Evolutionary conservation across 2,888 invertebrate species (phyloP), one percentile per base, ranked within the genome.

Genomic region (Drosophila tanythrix): DNA sequence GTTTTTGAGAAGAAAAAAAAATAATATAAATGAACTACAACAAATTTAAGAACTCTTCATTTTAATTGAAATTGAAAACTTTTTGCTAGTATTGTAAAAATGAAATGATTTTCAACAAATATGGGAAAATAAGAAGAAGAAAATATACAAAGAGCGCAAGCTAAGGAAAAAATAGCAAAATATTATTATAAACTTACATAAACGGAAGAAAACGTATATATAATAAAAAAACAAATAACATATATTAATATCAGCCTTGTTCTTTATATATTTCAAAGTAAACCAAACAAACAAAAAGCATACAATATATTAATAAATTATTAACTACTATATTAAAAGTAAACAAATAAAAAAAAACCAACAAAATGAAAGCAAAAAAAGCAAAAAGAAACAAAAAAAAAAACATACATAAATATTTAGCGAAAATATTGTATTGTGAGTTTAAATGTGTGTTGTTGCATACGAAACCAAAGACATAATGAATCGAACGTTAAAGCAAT

Each of bases 371-470:
- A 84, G 73, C 76, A 79, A 76, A 79, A 40, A 46, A 46, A 15
- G 3, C 21, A 66, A 65, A 58, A 82, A 61, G 67, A 77, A 74
- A 83, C 73, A 74, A 79, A 75, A 82, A 78, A 78, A 70, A 79
- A 88, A 76, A 74, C 76, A 79, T 82, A 89, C 83, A 84, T 74
- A 89, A 92, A 91, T 90, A 92, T 91, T 91, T 92, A 92, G 92
- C 89, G 75, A 89, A 92, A 91, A 92, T 92, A 91, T 91, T 91
- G 91, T 92, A 92, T 91, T 92, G 92, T 92, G 91, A 90, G 90
- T 92, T 92, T 91, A 90, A 89, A 90, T 90, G 86, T 90, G 88
- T 92, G 92, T 92, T 91, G 92, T 92, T 92, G 91, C 90, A 91
- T 89, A 82, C 79, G 81, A 81, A 87, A 71, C 70, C 64, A 75